Evolutionary conservation across 2,797 vertebrate species (phyloP).

Genomic region (Perodicticus potto): DNA sequence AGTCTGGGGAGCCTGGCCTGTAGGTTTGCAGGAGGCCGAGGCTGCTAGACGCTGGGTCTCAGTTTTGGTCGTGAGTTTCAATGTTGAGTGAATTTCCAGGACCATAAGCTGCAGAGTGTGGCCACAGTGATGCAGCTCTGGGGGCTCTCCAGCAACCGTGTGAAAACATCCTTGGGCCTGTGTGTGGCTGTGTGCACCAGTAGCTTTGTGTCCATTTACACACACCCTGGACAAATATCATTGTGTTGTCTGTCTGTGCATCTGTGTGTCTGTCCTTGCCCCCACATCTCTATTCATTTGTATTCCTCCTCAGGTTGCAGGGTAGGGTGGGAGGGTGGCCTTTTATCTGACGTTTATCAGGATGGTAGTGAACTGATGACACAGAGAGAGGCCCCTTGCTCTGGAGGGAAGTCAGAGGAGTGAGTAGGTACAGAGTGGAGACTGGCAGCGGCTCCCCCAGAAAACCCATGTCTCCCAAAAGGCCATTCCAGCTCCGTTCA

Average conservation of each 20-base stretch:
- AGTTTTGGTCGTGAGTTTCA: not conserved
- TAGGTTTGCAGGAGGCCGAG: not conserved
- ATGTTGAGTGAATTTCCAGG: not conserved
- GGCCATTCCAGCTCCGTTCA: not conserved
- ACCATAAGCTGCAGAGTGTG: not conserved
- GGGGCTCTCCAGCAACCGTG: not conserved
- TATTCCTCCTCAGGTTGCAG: constrained; percentile 75
- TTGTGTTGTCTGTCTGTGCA: not conserved
- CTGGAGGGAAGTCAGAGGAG: constrained; percentile 37
- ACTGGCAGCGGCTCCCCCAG: not conserved
- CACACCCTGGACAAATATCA: not conserved
- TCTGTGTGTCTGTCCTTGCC: not conserved
- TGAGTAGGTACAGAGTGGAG: not conserved
- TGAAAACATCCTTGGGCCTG: not conserved
- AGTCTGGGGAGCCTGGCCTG: not conserved
- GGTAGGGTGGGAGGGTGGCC: constrained; percentile 50
- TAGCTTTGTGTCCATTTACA: not conserved
- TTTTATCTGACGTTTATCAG: constrained; percentile 84
- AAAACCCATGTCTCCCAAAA: not conserved
- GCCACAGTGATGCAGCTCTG: not conserved
- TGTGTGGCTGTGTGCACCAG: not conserved
- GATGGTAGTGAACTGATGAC: constrained; percentile 86
- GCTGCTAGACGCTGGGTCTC: not conserved
- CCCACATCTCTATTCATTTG: constrained; percentile 56
- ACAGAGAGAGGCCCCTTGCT: constrained; percentile 69